phyloP scores from a whole-genome alignment of 2,888 invertebrate genomes.

The Epicampocera succincta region DNA sequence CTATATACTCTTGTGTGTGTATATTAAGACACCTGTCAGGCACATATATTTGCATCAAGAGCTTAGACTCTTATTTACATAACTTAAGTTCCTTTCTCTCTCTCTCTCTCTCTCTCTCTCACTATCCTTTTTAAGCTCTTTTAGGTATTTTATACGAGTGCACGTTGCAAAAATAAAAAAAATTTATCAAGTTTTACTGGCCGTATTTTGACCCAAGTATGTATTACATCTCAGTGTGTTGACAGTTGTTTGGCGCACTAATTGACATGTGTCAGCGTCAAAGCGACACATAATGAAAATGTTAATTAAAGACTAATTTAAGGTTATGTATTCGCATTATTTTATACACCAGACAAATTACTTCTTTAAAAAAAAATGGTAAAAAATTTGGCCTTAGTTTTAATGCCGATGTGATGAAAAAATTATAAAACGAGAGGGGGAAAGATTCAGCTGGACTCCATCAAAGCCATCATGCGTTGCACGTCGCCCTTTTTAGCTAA shows the following conservation, averaged over 20 bases:
- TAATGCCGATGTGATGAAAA: too few relatives aligned
- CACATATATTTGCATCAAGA: constrained; percentile 49
- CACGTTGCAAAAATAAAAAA: constrained; percentile 16
- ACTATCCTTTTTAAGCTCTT: not conserved
- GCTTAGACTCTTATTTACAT: constrained; percentile 32
- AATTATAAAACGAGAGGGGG: too few relatives aligned
- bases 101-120: not conserved
- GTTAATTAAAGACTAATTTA: not conserved
- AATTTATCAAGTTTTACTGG: constrained; percentile 2
- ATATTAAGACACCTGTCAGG: constrained; percentile 55
- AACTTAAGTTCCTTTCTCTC: constrained; percentile 17
- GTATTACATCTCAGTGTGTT: constrained; percentile 56
- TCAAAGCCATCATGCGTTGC: too few relatives aligned
- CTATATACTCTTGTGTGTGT: not conserved
- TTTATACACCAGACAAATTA: too few relatives aligned
- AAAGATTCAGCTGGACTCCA: too few relatives aligned
- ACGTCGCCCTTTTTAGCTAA: too few relatives aligned
- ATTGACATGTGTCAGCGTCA: constrained; percentile 63
- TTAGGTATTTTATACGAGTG: not conserved
- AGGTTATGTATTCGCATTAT: too few relatives aligned
- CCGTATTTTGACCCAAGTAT: not conserved
- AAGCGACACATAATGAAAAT: constrained; percentile 37
- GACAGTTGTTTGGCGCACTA: constrained; percentile 62
- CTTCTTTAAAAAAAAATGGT: too few relatives aligned
- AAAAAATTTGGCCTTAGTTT: too few relatives aligned